These are phyloP conservation scores for Pseudopipra pipra DNA, from an alignment of 2,113 vertebrate species.

Conservation along the genomic window DNA sequence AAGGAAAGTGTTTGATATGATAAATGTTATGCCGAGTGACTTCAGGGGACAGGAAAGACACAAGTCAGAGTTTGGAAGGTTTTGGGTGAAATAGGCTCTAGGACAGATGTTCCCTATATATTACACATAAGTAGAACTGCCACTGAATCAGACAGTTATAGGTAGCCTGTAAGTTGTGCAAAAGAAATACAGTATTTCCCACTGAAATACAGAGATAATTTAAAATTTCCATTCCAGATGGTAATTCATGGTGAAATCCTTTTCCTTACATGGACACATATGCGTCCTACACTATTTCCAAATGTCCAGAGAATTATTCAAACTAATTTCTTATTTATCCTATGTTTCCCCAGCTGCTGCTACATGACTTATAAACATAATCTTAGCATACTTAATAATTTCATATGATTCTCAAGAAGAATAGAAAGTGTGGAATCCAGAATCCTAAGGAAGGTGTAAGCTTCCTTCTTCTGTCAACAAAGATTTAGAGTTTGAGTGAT, in stretches of 20 bases:
- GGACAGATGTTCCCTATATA: not conserved
- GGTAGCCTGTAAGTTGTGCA: not conserved
- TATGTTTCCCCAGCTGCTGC: not conserved
- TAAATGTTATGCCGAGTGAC: not conserved
- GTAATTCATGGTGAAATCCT: not conserved
- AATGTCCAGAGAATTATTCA: not conserved
- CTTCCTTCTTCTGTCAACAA: not conserved
- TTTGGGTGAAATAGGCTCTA: not conserved
- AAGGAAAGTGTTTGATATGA: not conserved
- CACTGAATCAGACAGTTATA: not conserved
- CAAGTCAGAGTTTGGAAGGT: not conserved
- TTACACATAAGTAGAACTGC: not conserved
- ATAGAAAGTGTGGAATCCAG: not conserved
- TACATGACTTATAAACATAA: not conserved
- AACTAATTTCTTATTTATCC: slow-evolving; percentile 13
- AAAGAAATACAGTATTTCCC: not conserved
- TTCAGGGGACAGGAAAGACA: not conserved
- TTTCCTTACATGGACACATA: not conserved
- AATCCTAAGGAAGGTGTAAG: not conserved
- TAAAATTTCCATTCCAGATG: not conserved
- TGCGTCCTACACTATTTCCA: not conserved
- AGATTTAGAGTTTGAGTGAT: not conserved
- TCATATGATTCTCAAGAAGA: not conserved
- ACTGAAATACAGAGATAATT: not conserved
- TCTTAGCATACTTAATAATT: not conserved